Base-by-base conservation (phyloP, 2,113 vertebrate species). In the Vanacampus margaritifer region DNA sequence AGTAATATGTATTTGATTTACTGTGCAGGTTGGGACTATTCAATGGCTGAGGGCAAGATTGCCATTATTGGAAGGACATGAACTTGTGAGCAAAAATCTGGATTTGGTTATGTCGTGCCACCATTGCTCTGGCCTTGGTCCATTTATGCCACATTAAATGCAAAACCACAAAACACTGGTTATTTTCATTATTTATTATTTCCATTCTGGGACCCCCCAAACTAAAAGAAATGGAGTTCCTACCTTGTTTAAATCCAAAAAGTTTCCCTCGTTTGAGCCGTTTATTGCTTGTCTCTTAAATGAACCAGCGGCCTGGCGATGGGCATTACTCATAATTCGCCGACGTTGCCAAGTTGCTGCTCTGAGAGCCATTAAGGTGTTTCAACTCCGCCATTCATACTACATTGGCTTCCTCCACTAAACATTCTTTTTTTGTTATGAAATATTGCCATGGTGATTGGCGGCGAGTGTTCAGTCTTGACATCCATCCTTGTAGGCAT, bases 331-430 rank as follows among this genome's bases (percentile, higher is more conserved):
- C 91, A 91, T 82, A 73, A 80, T 39, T n/a, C 79, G 64, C 39
- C 65, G 45, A 39, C 36, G 45, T 77, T 91, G 90, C 90, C 91
- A 91, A 91, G 82, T 89, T 71, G 21, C 79, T 86, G 80, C 83
- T 86, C 82, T 80, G 83, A 83, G 83, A 80, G 79, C 83, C 88
- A 91, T 91, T 90, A 89, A 83, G 81, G 84, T 86, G 83, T 87
- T 88, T 90, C 87, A 92, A 90, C 83, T 89, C 84, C 78, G 82
- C 78, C 87, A 86, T 90, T 91, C 83, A 88, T 90, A 89, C 87
- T 43, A 26, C 13, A 84, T 85, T 19, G 53, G 71, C 71, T 81
- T 79, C 79, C 78, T 83, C 62, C 67, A 73, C 82, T 86, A 83
- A n/a, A 67, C 80, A 78, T 46, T 66, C 56, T 64, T 54, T 56